phyloP scores from a whole-genome alignment of 2,888 invertebrate species.

The Steromphala cineraria region DNA sequence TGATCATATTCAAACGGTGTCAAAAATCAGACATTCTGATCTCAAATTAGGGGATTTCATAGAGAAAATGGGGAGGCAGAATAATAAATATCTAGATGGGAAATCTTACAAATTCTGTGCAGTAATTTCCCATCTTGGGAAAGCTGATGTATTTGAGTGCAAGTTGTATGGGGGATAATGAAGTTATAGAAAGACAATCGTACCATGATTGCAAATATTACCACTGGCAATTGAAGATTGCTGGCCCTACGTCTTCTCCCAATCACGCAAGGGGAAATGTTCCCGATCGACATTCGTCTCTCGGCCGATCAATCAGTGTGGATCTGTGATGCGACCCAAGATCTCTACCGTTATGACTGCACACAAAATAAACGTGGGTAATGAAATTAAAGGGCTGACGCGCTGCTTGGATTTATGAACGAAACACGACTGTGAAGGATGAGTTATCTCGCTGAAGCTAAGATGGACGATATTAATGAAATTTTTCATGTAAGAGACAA shows the following conservation, averaged over 20 bases:
- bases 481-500: constrained; percentile 14
- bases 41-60: too few relatives aligned
- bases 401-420: constrained; percentile 10
- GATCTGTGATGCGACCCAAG: constrained; percentile 14
- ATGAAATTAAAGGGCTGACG: constrained; percentile 19
- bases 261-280: constrained; percentile 17
- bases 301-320: neutral
- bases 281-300: constrained; percentile 16
- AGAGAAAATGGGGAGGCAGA: too few relatives aligned
- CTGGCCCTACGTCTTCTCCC: constrained; percentile 11
- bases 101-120: too few relatives aligned
- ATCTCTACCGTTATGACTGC: constrained; percentile 20
- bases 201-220: constrained; percentile 16
- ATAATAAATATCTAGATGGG: too few relatives aligned
- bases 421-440: neutral
- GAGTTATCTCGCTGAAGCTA: constrained; percentile 9
- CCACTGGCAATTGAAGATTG: constrained; percentile 17
- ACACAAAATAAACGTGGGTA: constrained; percentile 18
- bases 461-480: constrained; percentile 20
- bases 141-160: neutral
- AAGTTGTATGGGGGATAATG: neutral
- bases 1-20: too few relatives aligned
- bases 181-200: constrained; percentile 20
- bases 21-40: too few relatives aligned
- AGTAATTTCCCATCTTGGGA: too few relatives aligned